Conservation (phyloP, 2,113 vertebrate species). For the Maccullochella peelii region DNA sequence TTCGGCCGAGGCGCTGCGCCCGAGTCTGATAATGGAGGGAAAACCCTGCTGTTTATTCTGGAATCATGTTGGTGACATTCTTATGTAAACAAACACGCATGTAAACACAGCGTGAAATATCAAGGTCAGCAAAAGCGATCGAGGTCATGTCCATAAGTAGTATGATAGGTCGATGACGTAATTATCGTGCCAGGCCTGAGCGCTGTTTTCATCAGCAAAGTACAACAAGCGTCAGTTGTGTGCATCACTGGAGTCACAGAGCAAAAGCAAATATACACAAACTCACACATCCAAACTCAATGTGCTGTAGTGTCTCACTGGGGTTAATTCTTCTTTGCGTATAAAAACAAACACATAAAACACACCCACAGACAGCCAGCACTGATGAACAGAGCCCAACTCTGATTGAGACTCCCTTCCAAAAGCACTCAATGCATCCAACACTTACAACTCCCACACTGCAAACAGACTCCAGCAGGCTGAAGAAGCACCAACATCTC, state of each 20-base stretch:
- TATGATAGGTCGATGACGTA: no score
- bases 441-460: constrained; percentile 52
- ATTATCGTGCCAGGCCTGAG: no score
- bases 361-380: constrained; percentile 48
- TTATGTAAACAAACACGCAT: no score
- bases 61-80: no score
- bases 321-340: constrained; percentile 34
- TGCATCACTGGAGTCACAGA: constrained; percentile 13
- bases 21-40: no score
- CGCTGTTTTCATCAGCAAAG: constrained; percentile 17
- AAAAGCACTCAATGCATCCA: constrained; percentile 36
- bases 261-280: not conserved
- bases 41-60: no score
- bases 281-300: not conserved
- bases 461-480: constrained; percentile 13
- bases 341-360: constrained; percentile 53
- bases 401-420: constrained; percentile 15
- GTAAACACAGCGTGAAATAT: no score
- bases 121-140: no score
- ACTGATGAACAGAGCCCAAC: constrained; percentile 42
- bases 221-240: not conserved
- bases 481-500: not conserved
- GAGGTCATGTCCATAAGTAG: no score
- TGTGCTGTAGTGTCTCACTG: constrained; percentile 1
- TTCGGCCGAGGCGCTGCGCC: no score